Percentiles rank a stretch among this genome's conserved stretches.
phyloP scores from a whole-genome alignment of 2,888 invertebrate species.

The Eupsilia transversa region DNA sequence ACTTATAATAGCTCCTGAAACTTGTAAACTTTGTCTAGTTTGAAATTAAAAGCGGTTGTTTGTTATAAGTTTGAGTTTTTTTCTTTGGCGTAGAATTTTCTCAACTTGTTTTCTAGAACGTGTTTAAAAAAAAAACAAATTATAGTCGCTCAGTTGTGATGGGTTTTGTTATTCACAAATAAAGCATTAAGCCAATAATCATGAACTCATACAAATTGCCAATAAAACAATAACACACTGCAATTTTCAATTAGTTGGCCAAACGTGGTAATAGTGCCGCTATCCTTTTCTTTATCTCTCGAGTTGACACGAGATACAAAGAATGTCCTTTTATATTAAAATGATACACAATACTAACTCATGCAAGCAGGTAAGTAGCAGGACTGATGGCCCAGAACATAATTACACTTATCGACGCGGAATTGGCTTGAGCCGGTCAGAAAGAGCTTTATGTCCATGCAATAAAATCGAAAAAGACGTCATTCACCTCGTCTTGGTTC shows the following conservation, averaged over 20 bases:
- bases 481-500: not conserved
- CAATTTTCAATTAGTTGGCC: not conserved
- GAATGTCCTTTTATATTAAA: too few species aligned
- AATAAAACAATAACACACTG: not conserved
- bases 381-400: not conserved
- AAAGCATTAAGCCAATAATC: not conserved
- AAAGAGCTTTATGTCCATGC: not conserved
- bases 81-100: not conserved
- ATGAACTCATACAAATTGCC: not conserved
- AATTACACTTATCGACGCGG: not conserved
- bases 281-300: not conserved
- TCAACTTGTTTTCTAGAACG: not conserved
- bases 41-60: slow-evolving; percentile 7
- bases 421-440: not conserved
- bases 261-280: not conserved
- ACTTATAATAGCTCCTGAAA: slow-evolving; percentile 31
- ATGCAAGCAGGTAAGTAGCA: not conserved
- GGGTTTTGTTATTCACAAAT: not conserved
- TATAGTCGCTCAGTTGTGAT: not conserved
- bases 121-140: too few species aligned
- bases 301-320: not conserved
- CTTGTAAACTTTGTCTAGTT: slow-evolving; percentile 23
- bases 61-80: slow-evolving; percentile 7
- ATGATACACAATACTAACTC: not conserved
- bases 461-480: not conserved